Evolutionary conservation across 1,140 invertebrate genomes (phyloP).

Genomic region (Drosophila navojoa): DNA sequence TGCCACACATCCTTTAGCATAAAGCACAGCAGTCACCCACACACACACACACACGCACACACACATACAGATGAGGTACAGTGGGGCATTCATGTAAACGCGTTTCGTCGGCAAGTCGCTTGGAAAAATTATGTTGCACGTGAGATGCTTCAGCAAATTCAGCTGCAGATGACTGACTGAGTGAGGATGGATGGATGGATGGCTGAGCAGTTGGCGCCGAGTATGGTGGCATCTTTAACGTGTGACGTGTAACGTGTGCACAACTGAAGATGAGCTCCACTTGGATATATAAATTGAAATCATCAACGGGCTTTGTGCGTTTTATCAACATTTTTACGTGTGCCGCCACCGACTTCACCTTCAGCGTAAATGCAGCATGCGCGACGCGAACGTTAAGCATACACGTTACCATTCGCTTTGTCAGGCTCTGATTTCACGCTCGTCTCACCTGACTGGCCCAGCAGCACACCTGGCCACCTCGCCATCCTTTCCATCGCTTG

Average conservation of each 20-base stretch:
- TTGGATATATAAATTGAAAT: slow-evolving; percentile 82
- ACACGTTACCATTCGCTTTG: slow-evolving; percentile 50
- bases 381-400: slow-evolving; percentile 33
- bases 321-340: slow-evolving; percentile 83
- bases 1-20: slow-evolving; percentile 53
- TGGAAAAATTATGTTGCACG: slow-evolving; percentile 83
- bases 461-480: neutral
- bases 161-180: slow-evolving; percentile 45
- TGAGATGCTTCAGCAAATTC: slow-evolving; percentile 81
- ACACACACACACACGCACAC: slow-evolving; percentile 2
- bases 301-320: slow-evolving; percentile 81
- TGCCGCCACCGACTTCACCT: slow-evolving; percentile 53
- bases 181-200: slow-evolving; percentile 8
- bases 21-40: slow-evolving; percentile 17
- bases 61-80: neutral
- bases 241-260: slow-evolving; percentile 51
- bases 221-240: neutral
- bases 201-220: slow-evolving; percentile 9
- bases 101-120: slow-evolving; percentile 73
- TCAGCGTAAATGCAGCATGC: slow-evolving; percentile 63
- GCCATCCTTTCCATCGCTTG: neutral
- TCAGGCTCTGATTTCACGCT: slow-evolving; percentile 46
- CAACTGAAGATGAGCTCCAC: slow-evolving; percentile 76
- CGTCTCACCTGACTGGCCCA: neutral
- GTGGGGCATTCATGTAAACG: slow-evolving; percentile 66